Evolutionary conservation across 2,113 vertebrate genomes (phyloP).

Genomic region (Amblyopsis rosae): DNA sequence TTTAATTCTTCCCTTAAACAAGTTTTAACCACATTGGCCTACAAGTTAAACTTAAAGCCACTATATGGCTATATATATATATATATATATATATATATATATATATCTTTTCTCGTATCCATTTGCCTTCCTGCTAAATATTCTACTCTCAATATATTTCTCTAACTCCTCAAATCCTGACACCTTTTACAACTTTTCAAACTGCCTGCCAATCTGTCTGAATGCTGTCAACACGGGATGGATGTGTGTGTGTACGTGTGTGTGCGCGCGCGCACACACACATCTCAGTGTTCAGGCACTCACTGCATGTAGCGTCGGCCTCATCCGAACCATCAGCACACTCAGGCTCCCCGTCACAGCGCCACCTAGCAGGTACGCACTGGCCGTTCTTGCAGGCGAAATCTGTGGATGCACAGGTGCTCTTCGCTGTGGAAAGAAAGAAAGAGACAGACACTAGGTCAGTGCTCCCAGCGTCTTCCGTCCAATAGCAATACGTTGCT

Average conservation of each 20-base stretch:
- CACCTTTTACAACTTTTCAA: constrained; percentile 6
- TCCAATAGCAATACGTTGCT: no score
- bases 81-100: no score
- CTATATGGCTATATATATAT: no score
- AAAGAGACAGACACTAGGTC: not conserved
- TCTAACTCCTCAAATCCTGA: not conserved
- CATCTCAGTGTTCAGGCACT: constrained; percentile 59
- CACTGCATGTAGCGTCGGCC: constrained; percentile 89
- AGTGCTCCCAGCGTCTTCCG: no score
- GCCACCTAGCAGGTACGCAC: constrained; percentile 91
- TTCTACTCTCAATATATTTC: no score
- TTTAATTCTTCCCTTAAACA: no score
- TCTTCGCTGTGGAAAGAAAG: constrained; percentile 83
- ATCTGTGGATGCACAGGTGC: constrained; percentile 89
- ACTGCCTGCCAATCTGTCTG: not conserved
- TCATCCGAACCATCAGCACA: constrained; percentile 93
- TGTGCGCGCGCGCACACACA: not conserved
- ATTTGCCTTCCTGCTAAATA: no score
- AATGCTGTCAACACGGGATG: not conserved
- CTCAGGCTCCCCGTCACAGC: constrained; percentile 93
- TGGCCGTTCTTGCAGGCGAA: constrained; percentile 94
- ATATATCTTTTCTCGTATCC: no score
- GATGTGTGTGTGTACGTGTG: constrained; percentile 8
- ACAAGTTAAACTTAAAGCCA: no score
- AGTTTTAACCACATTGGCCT: no score